These are phyloP conservation scores for Sterrhoptilus dennistouni DNA, from an alignment of 2,113 vertebrate genomes.

Conservation along the genomic window DNA sequence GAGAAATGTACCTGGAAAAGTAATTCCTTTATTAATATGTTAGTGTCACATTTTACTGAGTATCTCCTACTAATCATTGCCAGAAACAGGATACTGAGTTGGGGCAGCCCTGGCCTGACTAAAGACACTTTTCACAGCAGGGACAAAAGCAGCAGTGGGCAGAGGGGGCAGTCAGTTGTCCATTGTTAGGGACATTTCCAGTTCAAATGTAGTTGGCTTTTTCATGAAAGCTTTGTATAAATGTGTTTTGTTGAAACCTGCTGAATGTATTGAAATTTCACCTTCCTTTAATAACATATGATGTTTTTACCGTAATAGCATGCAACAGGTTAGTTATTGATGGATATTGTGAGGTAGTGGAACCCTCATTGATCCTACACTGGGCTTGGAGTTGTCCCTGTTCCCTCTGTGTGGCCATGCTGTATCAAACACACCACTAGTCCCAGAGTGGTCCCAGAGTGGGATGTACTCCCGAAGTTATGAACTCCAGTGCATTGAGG, in stretches of 20 bases:
- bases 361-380: accelerated
- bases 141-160: neutral
- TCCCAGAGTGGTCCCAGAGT: neutral
- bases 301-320: neutral
- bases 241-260: neutral
- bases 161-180: neutral
- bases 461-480: neutral
- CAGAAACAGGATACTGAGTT: neutral
- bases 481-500: neutral
- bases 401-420: accelerated
- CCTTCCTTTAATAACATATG: neutral
- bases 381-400: neutral
- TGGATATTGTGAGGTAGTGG: neutral
- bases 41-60: neutral
- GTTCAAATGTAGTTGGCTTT: neutral
- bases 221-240: neutral
- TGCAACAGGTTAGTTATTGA: neutral
- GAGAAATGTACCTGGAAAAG: neutral
- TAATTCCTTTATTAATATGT: neutral
- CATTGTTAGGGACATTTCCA: neutral
- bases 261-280: neutral
- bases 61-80: neutral
- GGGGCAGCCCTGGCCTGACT: neutral
- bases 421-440: neutral
- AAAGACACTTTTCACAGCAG: neutral